Evolutionary conservation across 2,888 invertebrate species (phyloP), one percentile per base, ranked within the genome.

Genomic region (Drosophila prolongata): DNA sequence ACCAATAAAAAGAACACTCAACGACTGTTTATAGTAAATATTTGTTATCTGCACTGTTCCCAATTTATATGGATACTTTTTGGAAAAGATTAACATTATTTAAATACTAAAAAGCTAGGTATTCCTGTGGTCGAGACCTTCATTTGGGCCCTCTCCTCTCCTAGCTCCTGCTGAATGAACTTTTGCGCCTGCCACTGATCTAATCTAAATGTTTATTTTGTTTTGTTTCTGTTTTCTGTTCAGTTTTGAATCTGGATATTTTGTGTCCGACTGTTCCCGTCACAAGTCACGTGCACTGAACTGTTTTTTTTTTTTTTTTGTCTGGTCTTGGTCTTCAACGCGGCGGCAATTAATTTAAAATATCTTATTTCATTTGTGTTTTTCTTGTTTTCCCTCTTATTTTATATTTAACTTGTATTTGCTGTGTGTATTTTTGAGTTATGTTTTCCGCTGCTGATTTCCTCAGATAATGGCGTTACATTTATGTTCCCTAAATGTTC

Each of bases 391-490:
- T 60, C 19, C 43, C 44, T 59, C 55, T 62, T 47, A 54, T 44
- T 66, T 59, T 75, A 44, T 69, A 61, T 74, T 77, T 71, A 68
- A 74, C 60, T 74, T 73, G 74, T 72, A 65, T 61, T 59, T 24
- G 59, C 38, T 34, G 61, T 40, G 60, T 61, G 60, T 74, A 79
- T 88, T 82, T 89, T 90, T 90, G 84, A 90, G 84, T 88, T 90
- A 90, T 90, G 76, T 87, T 89, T 90, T 90, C 90, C 90, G 90
- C 80, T 88, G 74, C 77, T 79, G 90, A 90, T 90, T 87, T 78
- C 73, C 8, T 14, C 73, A 79, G 74, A 84, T 84, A 84, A 81
- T 84, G 80, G 81, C 79, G 75, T 79, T 87, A 84, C 87, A 87
- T 84, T 84, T 87, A 84, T 83, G 84, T 79, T 42, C 74, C 76